These are phyloP conservation scores for Bimastos eiseni DNA, from an alignment of 2,888 invertebrate genomes.

Conservation along the genomic window DNA sequence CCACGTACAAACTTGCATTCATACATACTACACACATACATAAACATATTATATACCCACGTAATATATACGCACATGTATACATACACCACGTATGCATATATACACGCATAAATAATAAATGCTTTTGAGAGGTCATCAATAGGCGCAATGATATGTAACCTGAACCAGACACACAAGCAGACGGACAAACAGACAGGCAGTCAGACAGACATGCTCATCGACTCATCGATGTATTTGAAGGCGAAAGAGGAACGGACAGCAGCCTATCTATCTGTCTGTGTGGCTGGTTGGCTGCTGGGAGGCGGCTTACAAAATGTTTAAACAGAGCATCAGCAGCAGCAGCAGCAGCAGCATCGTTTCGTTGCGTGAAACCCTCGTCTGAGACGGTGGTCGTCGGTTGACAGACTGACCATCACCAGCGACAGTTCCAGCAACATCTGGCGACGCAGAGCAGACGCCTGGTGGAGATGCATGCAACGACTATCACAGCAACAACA, in stretches of 20 bases:
- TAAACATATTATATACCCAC: no score
- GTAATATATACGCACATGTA: no score
- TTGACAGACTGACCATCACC: background rate
- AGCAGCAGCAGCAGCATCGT: background rate
- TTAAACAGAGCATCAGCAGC: background rate
- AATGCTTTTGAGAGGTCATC: no score
- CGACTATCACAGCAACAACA: background rate
- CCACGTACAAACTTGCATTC: no score
- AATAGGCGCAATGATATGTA: no score
- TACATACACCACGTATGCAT: no score
- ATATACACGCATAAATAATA: no score
- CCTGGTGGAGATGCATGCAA: background rate
- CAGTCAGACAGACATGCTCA: background rate
- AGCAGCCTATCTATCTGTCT: background rate
- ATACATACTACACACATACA: no score
- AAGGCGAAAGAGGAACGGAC: background rate
- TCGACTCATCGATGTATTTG: background rate
- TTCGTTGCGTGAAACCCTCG: background rate
- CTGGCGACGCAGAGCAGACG: background rate
- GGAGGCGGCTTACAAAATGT: background rate
- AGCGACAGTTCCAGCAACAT: background rate
- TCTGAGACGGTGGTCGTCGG: background rate
- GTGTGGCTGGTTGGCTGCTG: no score
- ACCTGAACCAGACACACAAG: background rate
- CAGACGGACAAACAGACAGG: background rate